Percentiles rank a stretch among this genome's conserved stretches.
phyloP scores from a whole-genome alignment of 64 coral and sea anemone genomes.

The Stichodactyla helianthus region DNA sequence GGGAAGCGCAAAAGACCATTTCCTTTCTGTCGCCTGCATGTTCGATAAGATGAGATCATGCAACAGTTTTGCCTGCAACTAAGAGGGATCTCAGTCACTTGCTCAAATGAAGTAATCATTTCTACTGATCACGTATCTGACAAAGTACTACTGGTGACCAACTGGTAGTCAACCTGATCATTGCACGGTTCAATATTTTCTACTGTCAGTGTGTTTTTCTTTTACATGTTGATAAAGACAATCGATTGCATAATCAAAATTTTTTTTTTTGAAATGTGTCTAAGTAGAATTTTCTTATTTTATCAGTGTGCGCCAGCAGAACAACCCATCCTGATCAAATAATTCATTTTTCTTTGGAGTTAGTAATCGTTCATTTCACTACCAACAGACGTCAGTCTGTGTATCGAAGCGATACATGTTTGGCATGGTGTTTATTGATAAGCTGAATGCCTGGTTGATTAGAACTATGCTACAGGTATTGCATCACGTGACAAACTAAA shows the following conservation, averaged over 20 bases:
- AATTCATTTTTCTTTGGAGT: too few species aligned
- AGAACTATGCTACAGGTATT: neutral
- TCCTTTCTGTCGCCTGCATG: slow-evolving; percentile 59
- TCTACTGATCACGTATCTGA: neutral
- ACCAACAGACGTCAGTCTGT: neutral
- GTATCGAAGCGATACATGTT: neutral
- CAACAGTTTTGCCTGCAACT: neutral
- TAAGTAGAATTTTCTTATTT: too few species aligned
- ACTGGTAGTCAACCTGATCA: neutral
- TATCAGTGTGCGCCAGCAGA: too few species aligned
- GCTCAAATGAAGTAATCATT: slow-evolving; percentile 2
- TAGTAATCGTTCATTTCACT: too few species aligned
- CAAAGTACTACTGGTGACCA: slow-evolving; percentile 11
- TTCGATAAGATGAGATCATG: slow-evolving; percentile 69
- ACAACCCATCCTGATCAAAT: too few species aligned
- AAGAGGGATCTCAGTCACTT: neutral
- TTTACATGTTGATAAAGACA: too few species aligned
- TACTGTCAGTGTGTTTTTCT: too few species aligned
- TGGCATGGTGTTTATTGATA: neutral
- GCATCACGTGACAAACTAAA: neutral
- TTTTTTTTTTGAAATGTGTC: too few species aligned
- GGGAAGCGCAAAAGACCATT: slow-evolving; percentile 96
- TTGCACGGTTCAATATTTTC: neutral
- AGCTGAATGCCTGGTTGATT: neutral
- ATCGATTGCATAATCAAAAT: too few species aligned